phyloP scores from a whole-genome alignment of 2,797 vertebrate species.

The Lateolabrax maculatus region DNA sequence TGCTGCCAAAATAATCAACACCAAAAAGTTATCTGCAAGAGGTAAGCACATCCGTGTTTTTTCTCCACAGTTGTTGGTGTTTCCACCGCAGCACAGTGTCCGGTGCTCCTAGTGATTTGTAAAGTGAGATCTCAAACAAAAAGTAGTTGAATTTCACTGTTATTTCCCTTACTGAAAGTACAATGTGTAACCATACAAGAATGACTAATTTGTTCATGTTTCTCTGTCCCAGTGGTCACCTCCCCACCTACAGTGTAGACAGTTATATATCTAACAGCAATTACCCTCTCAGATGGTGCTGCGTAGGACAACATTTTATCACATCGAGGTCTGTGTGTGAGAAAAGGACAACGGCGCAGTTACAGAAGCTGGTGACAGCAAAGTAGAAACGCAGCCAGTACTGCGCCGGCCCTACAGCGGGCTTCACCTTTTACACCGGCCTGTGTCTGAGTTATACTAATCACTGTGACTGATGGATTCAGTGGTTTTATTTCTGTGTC shows the following conservation, averaged over 20 bases:
- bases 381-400: not conserved
- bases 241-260: slow-evolving; percentile 46
- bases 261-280: slow-evolving; percentile 39
- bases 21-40: slow-evolving; percentile 98
- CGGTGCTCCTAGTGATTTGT: not conserved
- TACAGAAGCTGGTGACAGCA: not conserved
- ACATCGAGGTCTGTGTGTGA: slow-evolving; percentile 25
- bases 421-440: not conserved
- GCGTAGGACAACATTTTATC: slow-evolving; percentile 42
- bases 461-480: not conserved
- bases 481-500: not conserved
- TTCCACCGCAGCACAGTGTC: not conserved
- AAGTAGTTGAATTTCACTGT: not conserved
- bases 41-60: slow-evolving; percentile 82
- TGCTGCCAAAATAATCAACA: slow-evolving; percentile 99
- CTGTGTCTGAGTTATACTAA: not conserved
- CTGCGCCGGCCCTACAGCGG: not conserved
- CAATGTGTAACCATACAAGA: not conserved
- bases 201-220: slow-evolving; percentile 39
- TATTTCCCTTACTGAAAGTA: not conserved
- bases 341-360: slow-evolving; percentile 15
- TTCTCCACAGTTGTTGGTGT: not conserved
- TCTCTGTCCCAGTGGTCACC: slow-evolving; percentile 34
- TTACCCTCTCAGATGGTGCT: slow-evolving; percentile 43
- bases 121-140: not conserved